These are phyloP conservation scores for Zoanthus sansibaricus DNA, from an alignment of 92 coral and sea anemone species.

Conservation along the genomic window DNA sequence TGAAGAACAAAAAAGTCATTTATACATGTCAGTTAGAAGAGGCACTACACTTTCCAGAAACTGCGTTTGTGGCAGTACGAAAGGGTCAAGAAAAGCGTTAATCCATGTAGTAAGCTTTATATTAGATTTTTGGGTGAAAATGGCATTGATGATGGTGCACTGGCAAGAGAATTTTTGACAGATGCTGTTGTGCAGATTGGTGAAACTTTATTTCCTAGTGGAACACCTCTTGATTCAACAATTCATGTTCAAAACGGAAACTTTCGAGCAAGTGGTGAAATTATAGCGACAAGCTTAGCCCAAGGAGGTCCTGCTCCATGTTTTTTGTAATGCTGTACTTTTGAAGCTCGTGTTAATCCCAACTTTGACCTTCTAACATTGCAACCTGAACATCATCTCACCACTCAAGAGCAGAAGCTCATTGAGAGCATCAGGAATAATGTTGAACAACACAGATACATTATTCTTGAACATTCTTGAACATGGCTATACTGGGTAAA, in stretches of 20 bases:
- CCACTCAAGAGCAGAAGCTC: conserved; percentile 36
- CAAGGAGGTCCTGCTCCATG: conserved; percentile 78
- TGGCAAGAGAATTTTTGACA: conserved; percentile 71
- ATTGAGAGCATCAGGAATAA: conserved; percentile 27
- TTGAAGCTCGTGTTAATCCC: conserved; percentile 56
- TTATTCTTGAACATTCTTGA: conserved; percentile 49
- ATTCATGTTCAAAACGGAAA: conserved; percentile 63
- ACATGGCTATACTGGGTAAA: conserved; percentile 57
- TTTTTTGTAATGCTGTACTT: conserved; percentile 66
- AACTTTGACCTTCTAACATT: conserved; percentile 43
- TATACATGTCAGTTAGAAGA: conserved; percentile 65
- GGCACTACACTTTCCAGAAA: conserved; percentile 66
- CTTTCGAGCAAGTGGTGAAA: conserved; percentile 76
- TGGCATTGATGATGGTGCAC: conserved; percentile 75
- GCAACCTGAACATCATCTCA: conserved; percentile 39
- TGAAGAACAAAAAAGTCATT: conserved; percentile 54
- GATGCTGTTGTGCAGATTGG: conserved; percentile 60
- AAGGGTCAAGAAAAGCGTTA: conserved; percentile 43
- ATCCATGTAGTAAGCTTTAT: conserved; percentile 51
- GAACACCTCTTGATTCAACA: conserved; percentile 66
- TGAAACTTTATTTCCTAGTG: conserved; percentile 70
- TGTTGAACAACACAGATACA: conserved; percentile 28
- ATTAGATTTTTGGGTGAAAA: conserved; percentile 71
- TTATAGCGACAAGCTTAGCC: conserved; percentile 69
- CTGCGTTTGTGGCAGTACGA: conserved; percentile 72